Conservation (phyloP, 2,797 vertebrate species). For the Trichosurus vulpecula region DNA sequence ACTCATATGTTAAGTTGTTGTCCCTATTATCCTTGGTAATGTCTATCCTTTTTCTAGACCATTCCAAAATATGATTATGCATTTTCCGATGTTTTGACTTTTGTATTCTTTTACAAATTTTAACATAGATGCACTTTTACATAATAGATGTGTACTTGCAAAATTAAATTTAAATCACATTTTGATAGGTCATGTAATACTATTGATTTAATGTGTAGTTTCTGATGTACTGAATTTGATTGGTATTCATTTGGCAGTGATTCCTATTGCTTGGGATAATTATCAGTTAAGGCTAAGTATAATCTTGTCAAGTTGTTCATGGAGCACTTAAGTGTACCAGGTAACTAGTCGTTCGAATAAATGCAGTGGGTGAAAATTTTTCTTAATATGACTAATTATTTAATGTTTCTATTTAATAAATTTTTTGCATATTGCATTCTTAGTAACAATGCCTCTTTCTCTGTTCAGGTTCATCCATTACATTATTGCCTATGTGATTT, state of each 20-base stretch:
- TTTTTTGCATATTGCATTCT: not conserved
- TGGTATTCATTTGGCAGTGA: not conserved
- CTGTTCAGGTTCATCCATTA: not conserved
- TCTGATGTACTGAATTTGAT: not conserved
- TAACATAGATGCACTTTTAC: not conserved
- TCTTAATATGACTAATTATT: not conserved
- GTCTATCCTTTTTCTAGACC: not conserved
- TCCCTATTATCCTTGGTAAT: not conserved
- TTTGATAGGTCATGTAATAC: not conserved
- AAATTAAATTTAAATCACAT: not conserved
- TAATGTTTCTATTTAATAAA: not conserved
- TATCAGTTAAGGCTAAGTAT: not conserved
- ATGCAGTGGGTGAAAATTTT: not conserved
- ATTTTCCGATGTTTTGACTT: not conserved
- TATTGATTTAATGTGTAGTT: no score
- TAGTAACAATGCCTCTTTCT: not conserved
- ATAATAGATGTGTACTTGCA: not conserved
- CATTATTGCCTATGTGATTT: not conserved
- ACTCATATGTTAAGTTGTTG: not conserved
- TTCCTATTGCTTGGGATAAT: not conserved
- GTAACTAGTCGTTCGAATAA: not conserved
- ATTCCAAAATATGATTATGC: not conserved
- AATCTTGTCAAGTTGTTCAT: not conserved
- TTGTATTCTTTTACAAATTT: not conserved
- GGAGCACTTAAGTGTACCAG: not conserved